Conservation (phyloP, 1,140 invertebrate species). For the Amphibalanus amphitrite region DNA sequence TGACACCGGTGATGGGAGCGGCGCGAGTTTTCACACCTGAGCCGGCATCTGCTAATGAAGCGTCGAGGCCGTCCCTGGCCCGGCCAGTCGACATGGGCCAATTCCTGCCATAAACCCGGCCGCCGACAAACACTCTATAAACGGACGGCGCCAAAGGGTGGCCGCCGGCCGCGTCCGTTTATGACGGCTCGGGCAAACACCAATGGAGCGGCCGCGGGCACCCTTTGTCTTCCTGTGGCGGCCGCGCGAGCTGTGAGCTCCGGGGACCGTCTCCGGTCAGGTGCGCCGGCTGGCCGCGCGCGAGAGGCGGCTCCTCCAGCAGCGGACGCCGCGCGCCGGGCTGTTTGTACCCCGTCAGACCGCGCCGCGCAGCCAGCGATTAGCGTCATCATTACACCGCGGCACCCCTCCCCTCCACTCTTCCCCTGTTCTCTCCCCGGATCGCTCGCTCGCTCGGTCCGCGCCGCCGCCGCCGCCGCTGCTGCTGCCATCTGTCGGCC, state of each 20-base stretch:
- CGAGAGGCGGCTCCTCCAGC: too few relatives aligned
- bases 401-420: too few relatives aligned
- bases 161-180: background rate
- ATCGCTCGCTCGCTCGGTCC: too few relatives aligned
- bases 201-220: too few relatives aligned
- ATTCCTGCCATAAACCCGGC: background rate
- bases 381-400: background rate
- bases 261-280: too few relatives aligned
- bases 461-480: too few relatives aligned
- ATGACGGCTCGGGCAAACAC: background rate
- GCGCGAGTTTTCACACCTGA: background rate
- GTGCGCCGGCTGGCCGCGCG: background rate
- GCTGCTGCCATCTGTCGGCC: background rate
- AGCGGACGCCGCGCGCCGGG: too few relatives aligned
- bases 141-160: background rate
- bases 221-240: too few relatives aligned
- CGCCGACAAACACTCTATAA: background rate
- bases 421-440: too few relatives aligned
- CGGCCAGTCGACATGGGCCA: background rate
- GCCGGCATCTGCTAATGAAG: background rate
- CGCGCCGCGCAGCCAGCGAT: background rate
- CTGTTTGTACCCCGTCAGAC: background rate
- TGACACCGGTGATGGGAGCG: too few relatives aligned
- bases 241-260: too few relatives aligned
- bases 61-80: too few relatives aligned